phyloP scores from a whole-genome alignment of 2,888 invertebrate genomes.

The Biston betularia region DNA sequence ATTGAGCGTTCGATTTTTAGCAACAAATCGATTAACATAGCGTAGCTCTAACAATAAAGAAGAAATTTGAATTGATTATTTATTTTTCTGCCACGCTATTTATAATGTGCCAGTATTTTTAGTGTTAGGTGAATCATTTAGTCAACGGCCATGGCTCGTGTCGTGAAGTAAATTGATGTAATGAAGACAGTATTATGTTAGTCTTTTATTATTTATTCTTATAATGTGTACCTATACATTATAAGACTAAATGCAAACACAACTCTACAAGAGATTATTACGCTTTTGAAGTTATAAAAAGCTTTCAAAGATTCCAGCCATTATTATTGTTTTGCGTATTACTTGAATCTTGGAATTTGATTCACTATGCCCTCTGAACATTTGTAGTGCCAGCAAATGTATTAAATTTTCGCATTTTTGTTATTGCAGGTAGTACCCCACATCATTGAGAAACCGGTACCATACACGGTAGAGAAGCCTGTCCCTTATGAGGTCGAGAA shows the following conservation, averaged over 20 bases:
- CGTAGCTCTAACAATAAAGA: no score
- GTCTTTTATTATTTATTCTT: no score
- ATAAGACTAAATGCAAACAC: no score
- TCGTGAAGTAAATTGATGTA: no score
- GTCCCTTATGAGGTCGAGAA: constrained; percentile 90
- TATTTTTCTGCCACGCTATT: background rate
- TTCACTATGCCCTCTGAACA: no score
- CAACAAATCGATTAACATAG: no score
- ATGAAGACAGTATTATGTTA: no score
- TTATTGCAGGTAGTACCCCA: constrained; percentile 87
- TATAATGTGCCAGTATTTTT: background rate
- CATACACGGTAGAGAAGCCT: constrained; percentile 91
- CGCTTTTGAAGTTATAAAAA: background rate
- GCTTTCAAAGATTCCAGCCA: no score
- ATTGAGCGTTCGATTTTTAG: constrained; percentile 33
- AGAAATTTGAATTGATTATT: background rate
- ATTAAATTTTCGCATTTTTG: constrained; percentile 17
- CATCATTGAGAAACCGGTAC: constrained; percentile 90
- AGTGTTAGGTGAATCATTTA: background rate
- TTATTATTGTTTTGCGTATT: no score
- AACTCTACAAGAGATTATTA: no score
- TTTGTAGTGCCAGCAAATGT: background rate
- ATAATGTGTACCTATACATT: no score
- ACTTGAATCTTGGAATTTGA: background rate
- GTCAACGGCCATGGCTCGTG: no score